Conservation (phyloP, 2,888 invertebrate species). For the Philaethria dido region DNA sequence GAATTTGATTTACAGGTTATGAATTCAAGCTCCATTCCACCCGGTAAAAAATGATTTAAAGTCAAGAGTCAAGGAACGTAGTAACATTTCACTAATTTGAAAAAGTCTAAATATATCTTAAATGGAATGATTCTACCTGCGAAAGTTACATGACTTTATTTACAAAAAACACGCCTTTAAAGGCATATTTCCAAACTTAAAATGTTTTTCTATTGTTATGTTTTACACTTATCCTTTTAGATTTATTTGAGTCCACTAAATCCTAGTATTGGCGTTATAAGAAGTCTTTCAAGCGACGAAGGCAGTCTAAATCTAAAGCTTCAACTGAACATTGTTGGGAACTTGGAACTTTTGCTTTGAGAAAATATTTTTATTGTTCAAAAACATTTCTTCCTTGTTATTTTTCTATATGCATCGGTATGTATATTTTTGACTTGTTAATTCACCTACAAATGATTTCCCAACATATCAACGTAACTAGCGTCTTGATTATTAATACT, state of each 20-base stretch:
- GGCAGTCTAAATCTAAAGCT: conserved; percentile 69
- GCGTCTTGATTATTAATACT: too few relatives aligned
- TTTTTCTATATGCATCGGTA: neutral
- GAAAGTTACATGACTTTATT: neutral
- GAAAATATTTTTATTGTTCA: conserved; percentile 12
- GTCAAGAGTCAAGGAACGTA: too few relatives aligned
- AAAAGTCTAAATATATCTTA: too few relatives aligned
- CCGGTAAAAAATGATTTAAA: too few relatives aligned
- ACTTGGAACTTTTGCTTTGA: conserved; percentile 54
- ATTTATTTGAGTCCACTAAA: conserved; percentile 46
- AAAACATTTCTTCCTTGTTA: neutral
- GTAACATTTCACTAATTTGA: too few relatives aligned
- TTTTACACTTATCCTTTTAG: conserved; percentile 4
- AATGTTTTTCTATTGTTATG: conserved; percentile 3
- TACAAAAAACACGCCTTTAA: neutral
- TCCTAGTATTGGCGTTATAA: conserved; percentile 70
- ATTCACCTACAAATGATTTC: too few relatives aligned
- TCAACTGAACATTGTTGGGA: conserved; percentile 65
- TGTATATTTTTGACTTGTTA: neutral
- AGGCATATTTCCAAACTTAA: neutral
- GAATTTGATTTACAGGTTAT: too few relatives aligned
- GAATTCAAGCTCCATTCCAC: too few relatives aligned
- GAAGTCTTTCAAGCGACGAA: conserved; percentile 68
- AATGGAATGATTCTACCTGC: too few relatives aligned
- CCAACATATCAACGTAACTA: too few relatives aligned